A percentile compares a stretch with the other conserved stretches of the same genome.
These are phyloP conservation scores for Neria commutata DNA, from an alignment of 2,888 invertebrate genomes.

Conservation along the genomic window DNA sequence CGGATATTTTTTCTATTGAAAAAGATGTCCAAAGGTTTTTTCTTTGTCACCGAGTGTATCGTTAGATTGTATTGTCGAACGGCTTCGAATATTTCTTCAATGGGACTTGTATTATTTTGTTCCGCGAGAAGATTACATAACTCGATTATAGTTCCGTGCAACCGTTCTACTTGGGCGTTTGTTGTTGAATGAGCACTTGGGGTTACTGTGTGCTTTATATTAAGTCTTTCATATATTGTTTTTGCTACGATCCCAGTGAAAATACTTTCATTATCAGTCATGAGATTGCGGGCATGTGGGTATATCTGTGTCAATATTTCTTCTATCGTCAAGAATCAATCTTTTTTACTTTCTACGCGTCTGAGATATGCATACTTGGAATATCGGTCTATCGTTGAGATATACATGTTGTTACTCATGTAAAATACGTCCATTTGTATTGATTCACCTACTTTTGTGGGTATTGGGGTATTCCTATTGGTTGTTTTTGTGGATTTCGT, in stretches of 20 bases:
- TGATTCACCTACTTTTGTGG: slow-evolving; percentile 5
- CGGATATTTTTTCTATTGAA: background rate
- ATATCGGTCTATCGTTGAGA: background rate
- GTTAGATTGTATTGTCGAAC: slow-evolving; percentile 1
- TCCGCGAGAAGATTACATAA: background rate
- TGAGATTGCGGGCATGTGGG: slow-evolving; percentile 14
- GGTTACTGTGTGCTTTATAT: background rate
- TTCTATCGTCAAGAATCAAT: slow-evolving; percentile 2
- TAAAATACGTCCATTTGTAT: slow-evolving; percentile 16
- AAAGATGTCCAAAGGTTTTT: background rate
- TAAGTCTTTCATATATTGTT: background rate
- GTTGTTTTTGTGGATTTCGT: slow-evolving; percentile 6
- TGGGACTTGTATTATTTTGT: background rate
- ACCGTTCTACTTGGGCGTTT: slow-evolving; percentile 10
- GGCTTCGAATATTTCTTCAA: background rate
- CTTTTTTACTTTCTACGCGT: slow-evolving; percentile 2
- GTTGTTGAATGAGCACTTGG: slow-evolving; percentile 2
- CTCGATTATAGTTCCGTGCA: slow-evolving; percentile 10
- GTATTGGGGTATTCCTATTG: slow-evolving; percentile 4
- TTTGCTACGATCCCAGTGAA: background rate
- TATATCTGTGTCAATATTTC: slow-evolving; percentile 19
- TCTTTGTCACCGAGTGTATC: background rate
- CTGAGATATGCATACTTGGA: slow-evolving; percentile 8
- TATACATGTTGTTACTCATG: background rate
- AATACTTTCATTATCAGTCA: slow-evolving; percentile 9